These are phyloP conservation scores for Bos indicus DNA, from an alignment of 2,113 vertebrate genomes.

Conservation along the genomic window DNA sequence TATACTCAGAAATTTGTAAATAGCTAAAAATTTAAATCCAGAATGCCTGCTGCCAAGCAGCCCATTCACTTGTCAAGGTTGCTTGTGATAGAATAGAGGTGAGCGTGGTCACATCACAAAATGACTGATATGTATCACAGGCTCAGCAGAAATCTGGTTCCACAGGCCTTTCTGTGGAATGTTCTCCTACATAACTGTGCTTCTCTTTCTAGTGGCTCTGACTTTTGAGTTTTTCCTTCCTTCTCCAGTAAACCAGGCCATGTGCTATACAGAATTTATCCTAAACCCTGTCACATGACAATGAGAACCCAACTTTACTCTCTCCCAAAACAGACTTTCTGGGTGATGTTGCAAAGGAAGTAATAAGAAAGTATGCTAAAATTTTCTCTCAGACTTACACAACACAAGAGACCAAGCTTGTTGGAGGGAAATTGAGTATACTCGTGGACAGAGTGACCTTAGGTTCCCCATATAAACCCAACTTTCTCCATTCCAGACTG, in stretches of 20 bases:
- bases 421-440: background rate
- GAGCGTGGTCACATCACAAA: background rate
- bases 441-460: slow-evolving; percentile 53
- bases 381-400: background rate
- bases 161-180: background rate
- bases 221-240: background rate
- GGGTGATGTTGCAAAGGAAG: background rate
- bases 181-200: background rate
- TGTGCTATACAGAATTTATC: background rate
- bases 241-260: background rate
- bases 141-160: background rate
- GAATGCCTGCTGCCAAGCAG: background rate
- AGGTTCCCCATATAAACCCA: slow-evolving; percentile 54
- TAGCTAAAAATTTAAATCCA: background rate
- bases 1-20: background rate
- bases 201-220: background rate
- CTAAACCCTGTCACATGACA: background rate
- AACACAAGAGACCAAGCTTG: background rate
- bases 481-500: slow-evolving; percentile 46
- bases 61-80: background rate
- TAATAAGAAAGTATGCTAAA: background rate
- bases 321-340: background rate
- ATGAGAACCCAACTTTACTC: background rate
- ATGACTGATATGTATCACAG: background rate
- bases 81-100: background rate